phyloP scores from a whole-genome alignment of 2,888 invertebrate genomes.

The Cephus spinipes region DNA sequence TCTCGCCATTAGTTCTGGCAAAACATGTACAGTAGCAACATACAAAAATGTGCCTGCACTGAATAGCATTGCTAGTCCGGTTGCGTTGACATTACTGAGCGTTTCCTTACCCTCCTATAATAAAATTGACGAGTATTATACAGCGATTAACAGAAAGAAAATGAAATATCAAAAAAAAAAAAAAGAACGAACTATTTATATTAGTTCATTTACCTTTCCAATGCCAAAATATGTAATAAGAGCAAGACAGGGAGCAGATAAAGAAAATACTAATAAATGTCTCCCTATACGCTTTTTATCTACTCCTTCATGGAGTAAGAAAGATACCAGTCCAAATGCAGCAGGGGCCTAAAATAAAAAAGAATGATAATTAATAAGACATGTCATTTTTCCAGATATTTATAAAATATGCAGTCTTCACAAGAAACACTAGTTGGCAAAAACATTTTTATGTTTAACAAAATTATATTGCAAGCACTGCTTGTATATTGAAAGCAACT shows the following conservation, averaged over 20 bases:
- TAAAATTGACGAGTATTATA: conserved; percentile 7
- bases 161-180: background rate
- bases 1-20: conserved; percentile 89
- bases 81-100: conserved; percentile 89
- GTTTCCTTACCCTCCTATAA: conserved; percentile 88
- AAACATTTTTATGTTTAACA: too few relatives aligned
- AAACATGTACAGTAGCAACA: conserved; percentile 97
- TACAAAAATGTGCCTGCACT: conserved; percentile 99
- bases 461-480: too few relatives aligned
- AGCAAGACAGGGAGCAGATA: conserved; percentile 91
- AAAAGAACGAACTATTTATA: background rate
- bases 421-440: too few relatives aligned
- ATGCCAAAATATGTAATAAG: conserved; percentile 94
- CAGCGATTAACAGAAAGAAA: conserved; percentile 2
- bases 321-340: conserved; percentile 98
- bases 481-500: background rate
- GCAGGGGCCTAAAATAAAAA: conserved; percentile 83
- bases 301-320: conserved; percentile 93
- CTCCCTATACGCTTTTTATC: conserved; percentile 88
- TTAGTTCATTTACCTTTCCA: conserved; percentile 71
- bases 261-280: conserved; percentile 92
- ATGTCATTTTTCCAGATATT: background rate
- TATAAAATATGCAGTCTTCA: background rate
- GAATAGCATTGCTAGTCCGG: conserved; percentile 97
- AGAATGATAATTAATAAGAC: background rate